These are phyloP conservation scores for Diacarnus erythraeanus DNA, from an alignment of 37 sponge, comb jelly and placozoan genomes.

Conservation along the genomic window DNA sequence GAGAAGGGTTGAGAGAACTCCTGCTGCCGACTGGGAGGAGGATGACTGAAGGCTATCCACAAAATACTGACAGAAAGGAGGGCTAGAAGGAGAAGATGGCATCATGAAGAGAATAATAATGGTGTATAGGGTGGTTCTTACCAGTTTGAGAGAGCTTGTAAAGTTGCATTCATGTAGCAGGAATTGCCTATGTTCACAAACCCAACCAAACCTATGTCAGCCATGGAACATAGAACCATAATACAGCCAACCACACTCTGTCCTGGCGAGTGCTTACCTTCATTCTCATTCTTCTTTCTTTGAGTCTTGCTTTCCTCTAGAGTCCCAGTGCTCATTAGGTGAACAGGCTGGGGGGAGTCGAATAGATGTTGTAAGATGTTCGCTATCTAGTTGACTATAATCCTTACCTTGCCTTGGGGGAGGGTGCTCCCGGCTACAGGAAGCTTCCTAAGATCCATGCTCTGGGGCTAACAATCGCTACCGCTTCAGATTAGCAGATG, in stretches of 20 bases:
- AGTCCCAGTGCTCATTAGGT: no score
- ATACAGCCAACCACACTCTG: not conserved
- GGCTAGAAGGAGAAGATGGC: constrained; percentile 25
- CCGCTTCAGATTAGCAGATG: no score
- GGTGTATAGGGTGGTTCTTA: constrained; percentile 25
- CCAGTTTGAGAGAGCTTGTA: constrained; percentile 91
- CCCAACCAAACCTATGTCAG: constrained; percentile 66
- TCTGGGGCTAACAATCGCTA: no score
- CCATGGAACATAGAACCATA: not conserved
- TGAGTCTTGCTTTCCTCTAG: no score
- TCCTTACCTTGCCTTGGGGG: not conserved
- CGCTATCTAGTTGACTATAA: no score
- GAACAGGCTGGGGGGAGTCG: no score
- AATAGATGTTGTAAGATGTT: no score
- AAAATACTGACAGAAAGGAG: constrained; percentile 77
- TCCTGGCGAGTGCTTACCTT: no score
- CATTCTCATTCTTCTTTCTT: no score
- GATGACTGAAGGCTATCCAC: constrained; percentile 44
- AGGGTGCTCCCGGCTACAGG: not conserved
- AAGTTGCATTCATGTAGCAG: constrained; percentile 82
- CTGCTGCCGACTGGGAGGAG: not conserved
- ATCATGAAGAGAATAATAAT: not conserved
- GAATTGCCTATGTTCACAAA: constrained; percentile 86
- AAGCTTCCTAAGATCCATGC: no score
- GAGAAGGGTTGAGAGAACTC: constrained; percentile 44